Percentiles rank a stretch among this genome's conserved stretches.
Evolutionary conservation across 1,140 invertebrate genomes (phyloP).

Genomic region (Centruroides sculpturatus): DNA sequence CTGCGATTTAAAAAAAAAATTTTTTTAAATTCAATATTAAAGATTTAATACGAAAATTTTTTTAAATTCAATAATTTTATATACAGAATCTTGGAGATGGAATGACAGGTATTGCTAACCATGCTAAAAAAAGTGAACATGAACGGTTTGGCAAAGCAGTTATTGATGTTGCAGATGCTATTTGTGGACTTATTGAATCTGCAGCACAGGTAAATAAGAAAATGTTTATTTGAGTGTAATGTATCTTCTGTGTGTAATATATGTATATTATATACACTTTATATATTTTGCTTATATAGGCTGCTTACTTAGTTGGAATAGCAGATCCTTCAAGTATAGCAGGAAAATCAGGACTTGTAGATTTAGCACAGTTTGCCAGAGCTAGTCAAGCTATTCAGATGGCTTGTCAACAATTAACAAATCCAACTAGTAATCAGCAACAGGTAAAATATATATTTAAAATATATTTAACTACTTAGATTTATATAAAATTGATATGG

Average conservation of each 20-base stretch:
- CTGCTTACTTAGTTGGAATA: conserved; percentile 83
- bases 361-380: conserved; percentile 73
- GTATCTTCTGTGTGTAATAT: no score
- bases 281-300: conserved; percentile 20
- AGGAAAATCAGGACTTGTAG: conserved; percentile 74
- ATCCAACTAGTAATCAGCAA: conserved; percentile 59
- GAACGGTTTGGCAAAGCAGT: conserved; percentile 74
- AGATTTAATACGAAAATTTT: background rate
- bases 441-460: conserved; percentile 30
- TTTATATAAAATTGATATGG: background rate
- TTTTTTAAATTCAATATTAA: no score
- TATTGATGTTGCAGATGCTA: conserved; percentile 61
- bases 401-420: conserved; percentile 64
- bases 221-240: no score
- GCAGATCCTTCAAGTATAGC: conserved; percentile 78
- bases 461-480: background rate
- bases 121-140: conserved; percentile 72
- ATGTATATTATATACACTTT: no score
- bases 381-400: conserved; percentile 74
- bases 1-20: background rate
- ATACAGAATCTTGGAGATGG: conserved; percentile 47
- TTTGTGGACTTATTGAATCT: conserved; percentile 80
- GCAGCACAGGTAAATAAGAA: conserved; percentile 41
- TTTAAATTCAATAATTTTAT: background rate
- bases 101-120: conserved; percentile 84